These are phyloP conservation scores for Stigmatopora nigra DNA, from an alignment of 2,113 vertebrate genomes.

Conservation along the genomic window DNA sequence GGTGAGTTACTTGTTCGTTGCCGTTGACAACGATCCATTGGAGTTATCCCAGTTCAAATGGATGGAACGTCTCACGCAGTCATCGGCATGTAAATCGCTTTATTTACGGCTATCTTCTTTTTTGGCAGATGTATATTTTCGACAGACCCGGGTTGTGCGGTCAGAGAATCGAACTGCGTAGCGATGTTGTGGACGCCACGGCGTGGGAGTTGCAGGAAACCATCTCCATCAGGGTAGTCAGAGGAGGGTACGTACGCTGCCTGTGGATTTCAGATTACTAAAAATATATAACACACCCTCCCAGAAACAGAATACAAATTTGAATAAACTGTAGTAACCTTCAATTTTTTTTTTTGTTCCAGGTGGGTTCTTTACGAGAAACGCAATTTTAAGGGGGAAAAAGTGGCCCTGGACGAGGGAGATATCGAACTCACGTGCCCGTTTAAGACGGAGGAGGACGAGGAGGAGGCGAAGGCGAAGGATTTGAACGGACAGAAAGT, in stretches of 20 bases:
- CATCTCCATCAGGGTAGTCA: constrained; percentile 81
- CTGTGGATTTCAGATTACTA: constrained; percentile 4
- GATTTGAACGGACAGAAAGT: constrained; percentile 25
- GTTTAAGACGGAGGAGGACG: constrained; percentile 53
- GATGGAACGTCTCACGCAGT: too few relatives aligned
- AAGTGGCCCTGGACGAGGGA: constrained; percentile 82
- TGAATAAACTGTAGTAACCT: neutral
- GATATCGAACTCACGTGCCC: constrained; percentile 77
- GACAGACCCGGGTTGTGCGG: constrained; percentile 74
- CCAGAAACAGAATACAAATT: constrained; percentile 4
- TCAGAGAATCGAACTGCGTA: constrained; percentile 72
- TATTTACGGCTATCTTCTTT: neutral
- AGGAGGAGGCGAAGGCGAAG: constrained; percentile 52
- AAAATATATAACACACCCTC: constrained; percentile 26
- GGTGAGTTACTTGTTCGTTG: constrained; percentile 66
- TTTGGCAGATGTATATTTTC: constrained; percentile 79
- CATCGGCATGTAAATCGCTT: too few relatives aligned
- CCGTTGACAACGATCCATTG: too few relatives aligned
- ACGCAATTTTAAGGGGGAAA: constrained; percentile 81
- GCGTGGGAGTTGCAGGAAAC: constrained; percentile 76
- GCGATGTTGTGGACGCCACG: constrained; percentile 73
- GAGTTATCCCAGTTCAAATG: too few relatives aligned
- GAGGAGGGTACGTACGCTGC: constrained; percentile 80
- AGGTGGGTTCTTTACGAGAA: constrained; percentile 94
- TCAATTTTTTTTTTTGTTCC: neutral